A percentile compares a stretch with the other conserved stretches of the same genome.
These are phyloP conservation scores for Malurus leucopterus DNA, from an alignment of 2,797 vertebrate species.

Conservation along the genomic window DNA sequence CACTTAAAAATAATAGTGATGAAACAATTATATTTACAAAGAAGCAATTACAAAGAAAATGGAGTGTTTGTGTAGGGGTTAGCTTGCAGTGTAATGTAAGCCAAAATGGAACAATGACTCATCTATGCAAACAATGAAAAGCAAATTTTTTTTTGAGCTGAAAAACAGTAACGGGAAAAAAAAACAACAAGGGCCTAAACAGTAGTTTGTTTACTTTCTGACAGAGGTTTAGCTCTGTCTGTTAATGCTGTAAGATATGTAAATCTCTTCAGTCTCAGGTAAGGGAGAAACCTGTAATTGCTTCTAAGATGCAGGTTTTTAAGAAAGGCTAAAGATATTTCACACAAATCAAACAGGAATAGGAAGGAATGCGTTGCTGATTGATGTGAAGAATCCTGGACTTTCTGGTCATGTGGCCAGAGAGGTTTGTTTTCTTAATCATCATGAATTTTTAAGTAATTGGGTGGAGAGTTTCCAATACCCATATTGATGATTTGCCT, in stretches of 20 bases:
- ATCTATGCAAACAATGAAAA: not conserved
- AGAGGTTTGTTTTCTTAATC: not conserved
- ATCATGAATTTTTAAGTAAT: not conserved
- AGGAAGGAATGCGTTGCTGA: not conserved
- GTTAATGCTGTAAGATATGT: not conserved
- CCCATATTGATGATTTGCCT: not conserved
- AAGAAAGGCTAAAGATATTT: not conserved
- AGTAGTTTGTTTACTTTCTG: not conserved
- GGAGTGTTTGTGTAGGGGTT: not conserved
- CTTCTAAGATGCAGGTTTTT: not conserved
- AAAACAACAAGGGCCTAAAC: not conserved
- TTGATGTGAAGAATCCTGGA: fast-evolving
- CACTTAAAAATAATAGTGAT: not conserved
- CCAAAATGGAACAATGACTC: not conserved
- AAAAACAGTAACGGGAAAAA: not conserved
- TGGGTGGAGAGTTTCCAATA: not conserved
- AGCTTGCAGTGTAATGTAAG: not conserved
- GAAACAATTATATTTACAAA: not conserved
- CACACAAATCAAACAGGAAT: not conserved
- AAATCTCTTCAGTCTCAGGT: not conserved
- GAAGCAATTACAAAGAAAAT: not conserved
- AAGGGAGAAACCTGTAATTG: not conserved
- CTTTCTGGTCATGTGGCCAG: not conserved
- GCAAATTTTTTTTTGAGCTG: not conserved
- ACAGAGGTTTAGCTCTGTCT: not conserved